phyloP scores from a whole-genome alignment of 2,888 invertebrate species.

The Eilema griseolum region DNA sequence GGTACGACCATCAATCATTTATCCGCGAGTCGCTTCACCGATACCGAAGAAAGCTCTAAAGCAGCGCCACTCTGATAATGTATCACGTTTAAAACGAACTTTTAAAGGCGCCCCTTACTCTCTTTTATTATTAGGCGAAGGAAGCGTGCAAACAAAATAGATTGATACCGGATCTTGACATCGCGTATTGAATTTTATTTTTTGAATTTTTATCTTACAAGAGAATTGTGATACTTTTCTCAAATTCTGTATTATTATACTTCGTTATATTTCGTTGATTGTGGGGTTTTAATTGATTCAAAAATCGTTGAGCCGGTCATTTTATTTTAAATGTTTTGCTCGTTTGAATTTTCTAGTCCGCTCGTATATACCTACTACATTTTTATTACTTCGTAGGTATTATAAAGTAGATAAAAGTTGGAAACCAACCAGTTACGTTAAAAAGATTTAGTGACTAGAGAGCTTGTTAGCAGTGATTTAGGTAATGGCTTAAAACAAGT shows the following conservation, averaged over 20 bases:
- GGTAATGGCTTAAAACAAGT: not conserved
- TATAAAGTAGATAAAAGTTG: constrained; percentile 6
- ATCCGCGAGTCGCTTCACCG: constrained; percentile 75
- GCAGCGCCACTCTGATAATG: constrained; percentile 80
- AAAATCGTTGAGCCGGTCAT: too few relatives aligned
- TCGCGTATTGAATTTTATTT: constrained; percentile 72
- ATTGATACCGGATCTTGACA: constrained; percentile 78
- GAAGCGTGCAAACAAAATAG: constrained; percentile 79
- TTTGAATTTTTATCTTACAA: constrained; percentile 36
- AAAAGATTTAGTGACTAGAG: constrained; percentile 20
- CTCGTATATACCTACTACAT: not conserved
- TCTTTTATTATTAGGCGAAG: constrained; percentile 67
- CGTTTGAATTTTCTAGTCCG: not conserved
- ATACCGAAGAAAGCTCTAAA: constrained; percentile 83
- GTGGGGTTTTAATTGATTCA: not conserved
- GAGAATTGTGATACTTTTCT: constrained; percentile 28
- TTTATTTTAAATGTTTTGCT: not conserved
- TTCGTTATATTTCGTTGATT: not conserved
- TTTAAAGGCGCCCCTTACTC: constrained; percentile 71
- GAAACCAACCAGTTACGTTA: constrained; percentile 21
- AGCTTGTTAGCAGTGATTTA: constrained; percentile 12
- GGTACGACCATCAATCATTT: constrained; percentile 80
- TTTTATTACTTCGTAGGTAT: not conserved
- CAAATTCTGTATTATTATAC: too few relatives aligned
- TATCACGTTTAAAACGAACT: constrained; percentile 82